Percentiles rank a stretch among this genome's conserved stretches.
Conservation (phyloP, 2,888 invertebrate genomes). For the Zygaena filipendulae region DNA sequence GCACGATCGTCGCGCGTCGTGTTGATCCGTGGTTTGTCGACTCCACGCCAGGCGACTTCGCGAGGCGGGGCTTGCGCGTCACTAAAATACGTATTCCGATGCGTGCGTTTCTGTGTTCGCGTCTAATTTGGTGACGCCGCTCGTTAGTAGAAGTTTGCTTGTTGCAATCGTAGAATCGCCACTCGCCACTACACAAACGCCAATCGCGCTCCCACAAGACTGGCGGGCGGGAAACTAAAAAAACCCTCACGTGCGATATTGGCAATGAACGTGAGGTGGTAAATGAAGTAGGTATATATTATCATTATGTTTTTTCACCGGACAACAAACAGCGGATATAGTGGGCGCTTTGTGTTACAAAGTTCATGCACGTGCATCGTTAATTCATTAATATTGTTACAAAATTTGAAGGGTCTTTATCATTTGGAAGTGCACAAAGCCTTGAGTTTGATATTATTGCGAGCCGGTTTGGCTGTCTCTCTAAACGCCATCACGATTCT, state of each 20-base stretch:
- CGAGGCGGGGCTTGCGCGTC: slow-evolving; percentile 52
- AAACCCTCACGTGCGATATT: slow-evolving; percentile 22
- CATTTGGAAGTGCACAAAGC: too few relatives aligned
- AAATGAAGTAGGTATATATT: too few relatives aligned
- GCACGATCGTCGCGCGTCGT: too few relatives aligned
- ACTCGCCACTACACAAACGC: slow-evolving; percentile 19
- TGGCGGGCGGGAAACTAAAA: slow-evolving; percentile 21
- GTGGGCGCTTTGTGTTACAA: too few relatives aligned
- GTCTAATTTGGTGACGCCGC: slow-evolving; percentile 63
- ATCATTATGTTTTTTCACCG: too few relatives aligned
- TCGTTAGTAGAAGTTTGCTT: slow-evolving; percentile 20
- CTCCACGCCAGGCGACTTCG: slow-evolving; percentile 23
- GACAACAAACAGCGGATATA: too few relatives aligned
- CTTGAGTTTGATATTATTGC: too few relatives aligned
- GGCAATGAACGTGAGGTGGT: slow-evolving; percentile 25
- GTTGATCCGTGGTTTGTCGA: slow-evolving; percentile 34
- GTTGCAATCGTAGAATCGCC: slow-evolving; percentile 8
- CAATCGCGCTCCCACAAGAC: slow-evolving; percentile 3
- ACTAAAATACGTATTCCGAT: slow-evolving; percentile 35
- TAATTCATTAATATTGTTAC: too few relatives aligned
- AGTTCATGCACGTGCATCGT: too few relatives aligned
- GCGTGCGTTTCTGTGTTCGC: slow-evolving; percentile 29
- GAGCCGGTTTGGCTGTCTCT: too few relatives aligned
- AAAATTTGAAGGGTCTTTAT: too few relatives aligned
- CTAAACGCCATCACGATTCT: too few relatives aligned